phyloP scores from a whole-genome alignment of 1,140 invertebrate genomes.

The Hylaeus volcanicus region DNA sequence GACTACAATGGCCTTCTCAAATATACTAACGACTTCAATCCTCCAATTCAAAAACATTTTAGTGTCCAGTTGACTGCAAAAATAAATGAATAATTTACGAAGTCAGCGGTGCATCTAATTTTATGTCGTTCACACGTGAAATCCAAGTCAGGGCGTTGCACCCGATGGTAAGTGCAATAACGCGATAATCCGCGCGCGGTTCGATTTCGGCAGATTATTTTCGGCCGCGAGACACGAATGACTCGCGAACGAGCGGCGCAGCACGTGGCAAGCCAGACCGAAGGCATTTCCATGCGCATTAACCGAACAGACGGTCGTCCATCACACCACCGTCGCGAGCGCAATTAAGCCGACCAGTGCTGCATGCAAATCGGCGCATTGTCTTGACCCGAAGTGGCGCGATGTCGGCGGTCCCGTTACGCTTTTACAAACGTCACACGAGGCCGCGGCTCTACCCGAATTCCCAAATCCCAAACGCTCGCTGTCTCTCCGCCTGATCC shows the following conservation, averaged over 20 bases:
- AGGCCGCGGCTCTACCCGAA: not conserved
- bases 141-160: constrained; percentile 36
- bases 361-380: constrained; percentile 62
- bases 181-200: constrained; percentile 35
- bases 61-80: too few relatives aligned
- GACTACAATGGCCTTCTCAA: too few relatives aligned
- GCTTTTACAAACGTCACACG: constrained; percentile 23
- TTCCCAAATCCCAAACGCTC: constrained; percentile 5
- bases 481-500: too few relatives aligned
- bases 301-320: constrained; percentile 36
- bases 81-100: too few relatives aligned
- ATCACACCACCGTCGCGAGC: constrained; percentile 36
- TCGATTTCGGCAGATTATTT: constrained; percentile 43
- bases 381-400: constrained; percentile 54
- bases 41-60: too few relatives aligned
- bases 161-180: constrained; percentile 38
- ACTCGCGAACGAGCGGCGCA: constrained; percentile 5
- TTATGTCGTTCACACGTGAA: constrained; percentile 20
- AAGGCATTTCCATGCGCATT: constrained; percentile 31
- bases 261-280: constrained; percentile 17
- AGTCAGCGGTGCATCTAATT: constrained; percentile 6
- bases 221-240: constrained; percentile 16
- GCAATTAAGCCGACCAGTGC: constrained; percentile 58
- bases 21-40: too few relatives aligned
- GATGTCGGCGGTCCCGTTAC: constrained; percentile 49